Evolutionary conservation across 1,140 invertebrate genomes (phyloP), one percentile per base, ranked within the genome.

Genomic region (Oryctes rhinoceros): DNA sequence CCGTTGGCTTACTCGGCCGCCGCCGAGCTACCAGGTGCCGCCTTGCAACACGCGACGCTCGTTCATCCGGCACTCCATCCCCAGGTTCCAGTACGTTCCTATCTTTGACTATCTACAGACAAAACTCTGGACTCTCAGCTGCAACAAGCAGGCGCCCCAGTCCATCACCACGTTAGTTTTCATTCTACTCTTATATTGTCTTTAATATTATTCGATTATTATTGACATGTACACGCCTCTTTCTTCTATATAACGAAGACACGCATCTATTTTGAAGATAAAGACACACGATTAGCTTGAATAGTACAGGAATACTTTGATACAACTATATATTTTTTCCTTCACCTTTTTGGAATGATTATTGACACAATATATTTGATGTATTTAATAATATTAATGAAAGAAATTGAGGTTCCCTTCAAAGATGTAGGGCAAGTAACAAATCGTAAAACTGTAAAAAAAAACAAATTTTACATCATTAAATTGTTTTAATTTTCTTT

Each of bases 11-110:
- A 95, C 88, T 93, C 92, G 79, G 91, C 93, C 79, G 92, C 92
- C 5, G 93, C 92, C 77, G 95, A 97, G 87, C 89, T 97, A 86
- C 95, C 94, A 80, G 93, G 93, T 47, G 92, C 94, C 62, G 91
- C 93, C 76, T 91, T 97, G 83, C 96, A 97, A 87, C 96, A 96
- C 89, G 93, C 94, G 82, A 94, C 94, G 78, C 91, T 97, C 84
- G 95, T 98, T 84, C 97, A 98, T 90, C 97, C 96, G 87, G 96
- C 96, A 88, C 94, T 98, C 89, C 96, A 98, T 91, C 96, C 96
- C 89, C 97, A 98, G 93, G 95, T 98, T 91, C 96, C 96, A 88
- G 95, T 96, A 91, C 94, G 95, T 92, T 96, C 95, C 91, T 97
- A 96, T 93, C 95, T 96, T 94, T 96, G 95, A 96, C 95, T 96